A percentile compares a stretch with the other conserved stretches of the same genome.
Evolutionary conservation across 2,888 invertebrate genomes (phyloP).

Genomic region (Polydrusus pterygomalis): DNA sequence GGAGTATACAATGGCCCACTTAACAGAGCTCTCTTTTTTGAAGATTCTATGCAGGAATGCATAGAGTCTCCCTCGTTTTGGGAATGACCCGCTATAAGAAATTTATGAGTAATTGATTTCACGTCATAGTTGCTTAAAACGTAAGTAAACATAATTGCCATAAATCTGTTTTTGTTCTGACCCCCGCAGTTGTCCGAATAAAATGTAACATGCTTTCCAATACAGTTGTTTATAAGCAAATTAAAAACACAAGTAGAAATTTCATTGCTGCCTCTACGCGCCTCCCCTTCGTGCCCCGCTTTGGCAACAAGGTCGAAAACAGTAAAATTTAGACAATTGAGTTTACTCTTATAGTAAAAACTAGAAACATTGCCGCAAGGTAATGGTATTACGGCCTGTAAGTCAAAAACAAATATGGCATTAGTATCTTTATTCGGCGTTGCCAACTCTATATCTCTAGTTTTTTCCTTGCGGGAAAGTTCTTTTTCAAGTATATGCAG

Average conservation of each 20-base stretch:
- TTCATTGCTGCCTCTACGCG: neutral
- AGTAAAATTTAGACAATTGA: slow-evolving; percentile 1
- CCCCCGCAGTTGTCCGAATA: slow-evolving; percentile 1
- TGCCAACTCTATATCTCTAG: neutral
- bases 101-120: slow-evolving; percentile 3
- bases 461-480: neutral
- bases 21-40: slow-evolving; percentile 5
- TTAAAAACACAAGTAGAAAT: neutral
- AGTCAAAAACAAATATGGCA: neutral
- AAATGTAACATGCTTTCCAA: neutral
- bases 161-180: slow-evolving; percentile 3
- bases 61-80: slow-evolving; percentile 2
- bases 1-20: slow-evolving; percentile 5
- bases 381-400: neutral
- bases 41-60: slow-evolving; percentile 1
- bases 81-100: slow-evolving; percentile 3
- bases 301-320: neutral
- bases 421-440: neutral
- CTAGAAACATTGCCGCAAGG: slow-evolving; percentile 5
- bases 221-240: neutral
- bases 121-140: neutral
- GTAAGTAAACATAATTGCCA: slow-evolving; percentile 5
- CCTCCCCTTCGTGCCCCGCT: slow-evolving; percentile 1
- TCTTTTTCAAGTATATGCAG: neutral
- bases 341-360: slow-evolving; percentile 2